Evolutionary conservation across 2,113 vertebrate genomes (phyloP).

Genomic region (Oryzias javanicus): DNA sequence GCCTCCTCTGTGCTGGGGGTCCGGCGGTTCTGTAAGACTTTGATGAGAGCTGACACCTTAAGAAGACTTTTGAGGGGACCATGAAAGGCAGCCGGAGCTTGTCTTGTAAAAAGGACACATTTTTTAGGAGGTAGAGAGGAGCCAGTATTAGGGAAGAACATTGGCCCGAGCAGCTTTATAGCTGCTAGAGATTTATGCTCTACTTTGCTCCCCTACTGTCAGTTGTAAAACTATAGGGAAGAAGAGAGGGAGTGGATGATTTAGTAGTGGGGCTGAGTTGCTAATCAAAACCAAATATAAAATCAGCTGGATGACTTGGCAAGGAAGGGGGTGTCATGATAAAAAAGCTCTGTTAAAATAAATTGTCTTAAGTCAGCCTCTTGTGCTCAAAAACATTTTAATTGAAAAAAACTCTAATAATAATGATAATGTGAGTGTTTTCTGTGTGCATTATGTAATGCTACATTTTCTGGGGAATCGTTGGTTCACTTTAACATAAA

Average conservation of each 20-base stretch:
- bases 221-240: conserved; percentile 73
- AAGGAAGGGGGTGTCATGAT: conserved; percentile 58
- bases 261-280: conserved; percentile 52
- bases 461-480: conserved; percentile 13
- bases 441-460: conserved; percentile 1
- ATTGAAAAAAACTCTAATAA: conserved; percentile 11
- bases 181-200: conserved; percentile 73
- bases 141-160: conserved; percentile 69
- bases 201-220: conserved; percentile 73
- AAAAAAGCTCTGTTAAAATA: conserved; percentile 46
- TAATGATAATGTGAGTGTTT: conserved; percentile 3
- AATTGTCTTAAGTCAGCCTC: conserved; percentile 31
- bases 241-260: conserved; percentile 66
- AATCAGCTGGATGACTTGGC: conserved; percentile 65
- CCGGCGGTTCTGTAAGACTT: conserved; percentile 33
- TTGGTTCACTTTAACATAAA: conserved; percentile 37
- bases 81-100: conserved; percentile 43
- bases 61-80: conserved; percentile 58
- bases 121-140: conserved; percentile 65
- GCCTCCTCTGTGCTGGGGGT: conserved; percentile 4
- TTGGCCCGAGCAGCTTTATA: conserved; percentile 77
- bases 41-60: conserved; percentile 64
- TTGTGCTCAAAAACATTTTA: not conserved
- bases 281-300: conserved; percentile 78
- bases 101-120: conserved; percentile 64